Conservation (phyloP, 2,797 vertebrate genomes). For the Octomys mimax region DNA sequence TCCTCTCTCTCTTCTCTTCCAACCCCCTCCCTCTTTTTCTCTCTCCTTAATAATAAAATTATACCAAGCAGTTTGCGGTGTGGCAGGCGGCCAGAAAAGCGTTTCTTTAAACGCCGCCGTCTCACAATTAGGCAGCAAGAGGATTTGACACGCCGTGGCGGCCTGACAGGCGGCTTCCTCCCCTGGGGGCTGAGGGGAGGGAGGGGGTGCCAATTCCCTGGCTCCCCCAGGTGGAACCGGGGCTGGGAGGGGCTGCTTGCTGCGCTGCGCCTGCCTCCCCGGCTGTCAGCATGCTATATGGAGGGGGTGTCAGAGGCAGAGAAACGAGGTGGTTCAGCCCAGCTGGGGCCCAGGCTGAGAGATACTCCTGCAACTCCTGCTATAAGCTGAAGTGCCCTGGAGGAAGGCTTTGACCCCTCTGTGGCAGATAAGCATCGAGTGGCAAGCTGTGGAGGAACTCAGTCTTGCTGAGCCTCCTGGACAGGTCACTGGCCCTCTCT, state of each 20-base stretch:
- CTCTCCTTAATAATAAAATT: conserved; percentile 88
- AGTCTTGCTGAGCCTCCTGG: background rate
- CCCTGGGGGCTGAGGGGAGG: conserved; percentile 55
- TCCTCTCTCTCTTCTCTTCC: conserved; percentile 13
- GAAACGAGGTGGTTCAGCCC: background rate
- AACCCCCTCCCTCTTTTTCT: conserved; percentile 63
- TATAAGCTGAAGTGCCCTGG: background rate
- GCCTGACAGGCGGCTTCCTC: conserved; percentile 85
- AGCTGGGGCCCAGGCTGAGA: background rate
- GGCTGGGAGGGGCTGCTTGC: conserved; percentile 44
- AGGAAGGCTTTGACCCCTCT: background rate
- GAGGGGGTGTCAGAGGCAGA: conserved; percentile 4
- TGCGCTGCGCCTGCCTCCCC: conserved; percentile 17
- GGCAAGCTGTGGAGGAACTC: background rate
- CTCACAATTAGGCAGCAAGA: conserved; percentile 88
- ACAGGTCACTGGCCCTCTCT: background rate
- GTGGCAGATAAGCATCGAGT: background rate
- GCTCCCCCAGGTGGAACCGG: conserved; percentile 71
- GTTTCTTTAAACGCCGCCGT: conserved; percentile 88
- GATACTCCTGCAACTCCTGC: background rate
- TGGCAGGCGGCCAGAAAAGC: conserved; percentile 89
- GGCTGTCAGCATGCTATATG: conserved; percentile 53
- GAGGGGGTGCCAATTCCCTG: conserved; percentile 57
- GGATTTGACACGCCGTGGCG: conserved; percentile 84
- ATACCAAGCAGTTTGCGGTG: conserved; percentile 88